Base-by-base conservation (phyloP, 1,140 invertebrate genomes). In the Nebria ingens region DNA sequence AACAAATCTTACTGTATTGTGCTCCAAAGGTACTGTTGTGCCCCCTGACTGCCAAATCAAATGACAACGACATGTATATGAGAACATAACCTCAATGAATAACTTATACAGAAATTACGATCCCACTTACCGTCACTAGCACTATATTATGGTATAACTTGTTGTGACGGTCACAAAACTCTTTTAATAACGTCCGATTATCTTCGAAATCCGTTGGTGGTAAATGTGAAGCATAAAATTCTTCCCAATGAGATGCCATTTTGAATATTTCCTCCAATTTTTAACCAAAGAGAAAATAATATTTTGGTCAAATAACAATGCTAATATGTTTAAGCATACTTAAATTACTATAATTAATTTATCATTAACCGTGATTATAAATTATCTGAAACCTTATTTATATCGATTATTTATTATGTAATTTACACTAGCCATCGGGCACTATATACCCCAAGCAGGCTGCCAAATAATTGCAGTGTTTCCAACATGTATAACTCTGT, bases 1-100 rank as follows among this genome's bases (percentile, higher is more conserved):
- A 42, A 99, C 91, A 74, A 91, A 99, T 50, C 97, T 79, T 0
- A 99, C 96, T 2, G 94, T 97, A 64, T 96, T 95, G 64, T 93
- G 89, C 68, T 99, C 97, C 49, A 99, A 72, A 1, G 96, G 96
- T 1, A 98, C 91, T 20, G 89, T 96, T 17, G 96, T 98, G 22
- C 96, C 96, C 19, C 95, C 95, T 63, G 93, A 97, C 89, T 89
- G 68, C 13, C n/a, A 76, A 76, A 63, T 49, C n/a, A 42, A 20
- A 51, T 13, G 13, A 42, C 1, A 2, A 52, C 6, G 29, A 56
- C 50, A 45, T 21, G 42, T 15, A 56, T 21, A 50, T 60, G 55
- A 29, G 22, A 22, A 57, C 42, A 58, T 59, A 62, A 62, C 58
- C 58, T 58, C 52, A 62, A 9, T 6, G 11, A n/a, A 19, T 22